Evolutionary conservation across 1,140 invertebrate genomes (phyloP), one percentile per base, ranked within the genome.

Genomic region (Lutraria rhynchaena): DNA sequence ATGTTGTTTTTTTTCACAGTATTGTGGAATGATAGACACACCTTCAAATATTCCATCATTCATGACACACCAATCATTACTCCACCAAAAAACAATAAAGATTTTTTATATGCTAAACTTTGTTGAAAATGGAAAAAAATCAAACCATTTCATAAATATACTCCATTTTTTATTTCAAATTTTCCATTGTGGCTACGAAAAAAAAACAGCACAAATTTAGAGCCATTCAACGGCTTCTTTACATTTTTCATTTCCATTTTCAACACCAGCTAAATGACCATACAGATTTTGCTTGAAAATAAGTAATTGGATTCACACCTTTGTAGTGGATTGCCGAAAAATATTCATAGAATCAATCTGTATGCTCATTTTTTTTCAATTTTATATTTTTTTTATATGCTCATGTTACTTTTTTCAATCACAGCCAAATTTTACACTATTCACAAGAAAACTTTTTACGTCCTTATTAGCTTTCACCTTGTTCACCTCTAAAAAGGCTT

Each of bases 401-500:
- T 41, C 15, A 41, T 41, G 15, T 46, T 67, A 31, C 29, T 31
- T 49, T 67, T 67, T 49, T 13, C 37, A 61, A 33, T 61, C 58
- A 61, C 58, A 61, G 55, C 29, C 55, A 24, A 17, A 27, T 57
- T 61, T 35, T 61, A 61, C 58, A 61, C 15, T 53, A 70, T 70
- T 70, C 67, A 70, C 49, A 67, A 70, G 27, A 29, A 74, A 58
- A 58, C 51, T 41, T 74, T 60, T 9, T 22, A 35, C 11, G 22
- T 46, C 22, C 24, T 15, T 7, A n/a, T 17, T 44, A 44, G 17
- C 71, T 57, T 46, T 57, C 24, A 44, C 44, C 71, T 60, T 74
- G 71, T 4, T 29, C 71, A 74, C 71, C 71, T 74, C 71, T 74
- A 3, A 17, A 1, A 74, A 74, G 71, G 71, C 55, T 74, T 74